Evolutionary conservation across 1,140 invertebrate genomes (phyloP).

Genomic region (Drosophila repleta): DNA sequence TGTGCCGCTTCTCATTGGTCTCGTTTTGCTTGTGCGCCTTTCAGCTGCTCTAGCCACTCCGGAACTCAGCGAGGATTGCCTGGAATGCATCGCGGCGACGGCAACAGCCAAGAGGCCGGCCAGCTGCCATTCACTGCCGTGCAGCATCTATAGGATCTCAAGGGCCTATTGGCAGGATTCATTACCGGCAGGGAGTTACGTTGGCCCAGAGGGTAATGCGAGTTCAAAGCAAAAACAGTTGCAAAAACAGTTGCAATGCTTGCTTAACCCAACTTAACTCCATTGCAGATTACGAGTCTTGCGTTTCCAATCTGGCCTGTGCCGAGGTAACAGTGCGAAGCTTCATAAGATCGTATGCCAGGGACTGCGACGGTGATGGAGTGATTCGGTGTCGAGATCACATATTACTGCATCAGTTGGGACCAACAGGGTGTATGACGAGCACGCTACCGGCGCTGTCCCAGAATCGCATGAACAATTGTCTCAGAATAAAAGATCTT

Average conservation of each 20-base stretch:
- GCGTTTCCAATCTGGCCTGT: conserved; percentile 46
- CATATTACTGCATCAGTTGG: conserved; percentile 61
- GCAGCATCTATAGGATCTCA: conserved; percentile 74
- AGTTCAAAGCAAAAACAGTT: conserved; percentile 19
- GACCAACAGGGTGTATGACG: conserved; percentile 57
- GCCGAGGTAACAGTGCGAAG: conserved; percentile 42
- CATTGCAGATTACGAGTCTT: conserved; percentile 53
- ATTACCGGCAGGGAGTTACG: neutral
- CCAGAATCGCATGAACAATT: conserved; percentile 33
- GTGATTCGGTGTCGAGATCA: conserved; percentile 67
- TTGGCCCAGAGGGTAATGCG: conserved; percentile 26
- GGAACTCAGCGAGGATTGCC: conserved; percentile 40
- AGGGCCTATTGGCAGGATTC: conserved; percentile 69
- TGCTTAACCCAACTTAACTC: conserved; percentile 6
- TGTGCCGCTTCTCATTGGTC: no score
- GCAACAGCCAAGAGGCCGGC: conserved; percentile 44
- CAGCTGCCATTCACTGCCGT: conserved; percentile 40
- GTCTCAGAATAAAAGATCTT: conserved; percentile 32
- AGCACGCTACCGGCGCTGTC: neutral
- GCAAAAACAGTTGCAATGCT: conserved; percentile 3
- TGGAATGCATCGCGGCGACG: conserved; percentile 52
- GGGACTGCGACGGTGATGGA: conserved; percentile 68
- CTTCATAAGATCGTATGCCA: conserved; percentile 49
- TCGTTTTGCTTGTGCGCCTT: neutral
- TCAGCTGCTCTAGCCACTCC: conserved; percentile 6